Conservation (phyloP, 1,140 invertebrate genomes). For the Diorhabda elongata region DNA sequence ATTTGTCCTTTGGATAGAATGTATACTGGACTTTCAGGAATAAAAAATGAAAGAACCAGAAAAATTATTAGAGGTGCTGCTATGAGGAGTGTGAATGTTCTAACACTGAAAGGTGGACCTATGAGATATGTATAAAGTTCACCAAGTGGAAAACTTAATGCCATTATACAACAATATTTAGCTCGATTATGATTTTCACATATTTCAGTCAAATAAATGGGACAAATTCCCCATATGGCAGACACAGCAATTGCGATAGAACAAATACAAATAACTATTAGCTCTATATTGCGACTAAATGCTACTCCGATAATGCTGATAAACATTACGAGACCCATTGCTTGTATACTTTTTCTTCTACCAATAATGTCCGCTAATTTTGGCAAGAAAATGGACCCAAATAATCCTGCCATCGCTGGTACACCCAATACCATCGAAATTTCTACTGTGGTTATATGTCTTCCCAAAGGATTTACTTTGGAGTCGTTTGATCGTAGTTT, state of each 20-base stretch:
- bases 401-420: conserved; percentile 69
- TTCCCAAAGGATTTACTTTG: conserved; percentile 37
- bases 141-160: conserved; percentile 29
- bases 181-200: conserved; percentile 39
- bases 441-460: conserved; percentile 49
- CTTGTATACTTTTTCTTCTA: conserved; percentile 46
- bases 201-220: conserved; percentile 52
- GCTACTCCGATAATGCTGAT: conserved; percentile 19
- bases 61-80: conserved; percentile 43
- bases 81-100: conserved; percentile 49
- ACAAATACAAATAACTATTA: conserved; percentile 39
- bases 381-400: conserved; percentile 36
- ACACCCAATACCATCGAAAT: conserved; percentile 76
- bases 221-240: conserved; percentile 48
- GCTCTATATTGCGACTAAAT: conserved; percentile 41
- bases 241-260: conserved; percentile 47
- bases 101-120: conserved; percentile 57
- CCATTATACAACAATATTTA: conserved; percentile 25
- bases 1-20: conserved; percentile 55
- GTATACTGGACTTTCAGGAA: conserved; percentile 74
- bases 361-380: conserved; percentile 45
- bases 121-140: conserved; percentile 50
- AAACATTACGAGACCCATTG: conserved; percentile 40
- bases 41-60: conserved; percentile 52
- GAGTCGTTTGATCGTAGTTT: conserved; percentile 46